These are phyloP conservation scores for Enteromius treurensis DNA, from an alignment of 2,797 vertebrate genomes.

Conservation along the genomic window DNA sequence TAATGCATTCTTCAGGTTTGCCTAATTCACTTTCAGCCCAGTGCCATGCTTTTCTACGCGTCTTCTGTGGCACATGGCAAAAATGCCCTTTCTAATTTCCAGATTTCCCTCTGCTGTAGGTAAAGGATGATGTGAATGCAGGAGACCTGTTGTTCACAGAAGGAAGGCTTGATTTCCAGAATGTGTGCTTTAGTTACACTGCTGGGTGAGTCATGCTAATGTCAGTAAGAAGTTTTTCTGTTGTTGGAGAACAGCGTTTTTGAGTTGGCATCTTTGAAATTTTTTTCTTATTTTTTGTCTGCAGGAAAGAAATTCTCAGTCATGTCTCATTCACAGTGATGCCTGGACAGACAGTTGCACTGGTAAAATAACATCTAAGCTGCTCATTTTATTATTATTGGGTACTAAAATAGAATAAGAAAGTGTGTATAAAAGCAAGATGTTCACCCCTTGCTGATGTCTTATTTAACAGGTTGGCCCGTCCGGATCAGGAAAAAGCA, in stretches of 20 bases:
- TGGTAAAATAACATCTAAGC: slow-evolving; percentile 74
- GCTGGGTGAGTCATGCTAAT: slow-evolving; percentile 74
- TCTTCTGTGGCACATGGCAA: neutral
- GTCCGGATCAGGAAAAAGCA: slow-evolving; percentile 86
- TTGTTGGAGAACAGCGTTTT: neutral
- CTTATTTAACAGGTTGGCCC: slow-evolving; percentile 78
- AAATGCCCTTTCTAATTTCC: neutral
- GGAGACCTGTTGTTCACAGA: slow-evolving; percentile 71
- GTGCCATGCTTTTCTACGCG: neutral
- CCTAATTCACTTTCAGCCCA: neutral
- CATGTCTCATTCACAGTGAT: slow-evolving; percentile 85
- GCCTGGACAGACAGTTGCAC: slow-evolving; percentile 85
- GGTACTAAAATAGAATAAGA: neutral
- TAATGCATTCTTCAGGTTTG: slow-evolving; percentile 22
- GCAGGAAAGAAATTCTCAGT: slow-evolving; percentile 81
- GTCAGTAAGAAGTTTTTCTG: neutral
- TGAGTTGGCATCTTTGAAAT: neutral
- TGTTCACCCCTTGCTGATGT: neutral
- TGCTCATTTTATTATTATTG: neutral
- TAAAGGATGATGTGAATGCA: slow-evolving; percentile 80
- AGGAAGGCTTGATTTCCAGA: slow-evolving; percentile 84
- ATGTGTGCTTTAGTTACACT: slow-evolving; percentile 82
- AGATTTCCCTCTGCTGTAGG: slow-evolving; percentile 67
- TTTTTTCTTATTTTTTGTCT: slow-evolving; percentile 22
- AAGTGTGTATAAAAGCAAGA: neutral